Evolutionary conservation across 1,140 invertebrate genomes (phyloP).

Genomic region (Chrysomallon squamiferum): DNA sequence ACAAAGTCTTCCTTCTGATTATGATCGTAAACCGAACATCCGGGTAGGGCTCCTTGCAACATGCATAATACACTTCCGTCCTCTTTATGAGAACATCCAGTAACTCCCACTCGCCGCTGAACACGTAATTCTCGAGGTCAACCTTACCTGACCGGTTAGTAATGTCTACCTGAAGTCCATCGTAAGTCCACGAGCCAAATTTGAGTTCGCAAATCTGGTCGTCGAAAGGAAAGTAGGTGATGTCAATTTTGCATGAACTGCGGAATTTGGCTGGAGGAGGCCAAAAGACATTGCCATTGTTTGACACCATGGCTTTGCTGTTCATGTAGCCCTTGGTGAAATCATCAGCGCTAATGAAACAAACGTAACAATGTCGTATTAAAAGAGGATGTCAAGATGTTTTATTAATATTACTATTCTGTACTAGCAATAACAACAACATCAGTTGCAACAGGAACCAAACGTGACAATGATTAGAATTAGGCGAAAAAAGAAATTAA

Average conservation of each 20-base stretch:
- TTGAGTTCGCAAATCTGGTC: conserved; percentile 87
- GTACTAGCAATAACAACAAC: too few relatives aligned
- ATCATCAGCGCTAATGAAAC: conserved; percentile 45
- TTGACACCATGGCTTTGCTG: conserved; percentile 66
- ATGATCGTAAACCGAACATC: conserved; percentile 72
- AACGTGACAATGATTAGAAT: too few relatives aligned
- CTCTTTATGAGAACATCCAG: conserved; percentile 64
- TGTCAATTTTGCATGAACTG: conserved; percentile 72
- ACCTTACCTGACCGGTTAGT: conserved; percentile 60
- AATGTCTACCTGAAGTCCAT: conserved; percentile 68
- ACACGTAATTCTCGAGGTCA: conserved; percentile 70
- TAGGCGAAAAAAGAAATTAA: too few relatives aligned
- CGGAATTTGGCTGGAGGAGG: conserved; percentile 98
- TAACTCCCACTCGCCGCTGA: conserved; percentile 69
- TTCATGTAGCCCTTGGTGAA: conserved; percentile 57
- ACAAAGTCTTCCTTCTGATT: conserved; percentile 95
- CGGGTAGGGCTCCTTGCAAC: conserved; percentile 69
- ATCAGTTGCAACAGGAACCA: not conserved
- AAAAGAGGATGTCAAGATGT: not conserved
- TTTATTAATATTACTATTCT: too few relatives aligned
- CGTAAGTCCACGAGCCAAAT: conserved; percentile 87
- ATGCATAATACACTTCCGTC: conserved; percentile 67
- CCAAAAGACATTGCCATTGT: conserved; percentile 97
- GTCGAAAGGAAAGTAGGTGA: conserved; percentile 79
- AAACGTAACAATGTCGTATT: not conserved